Evolutionary conservation across 2,888 invertebrate genomes (phyloP), one percentile per base, ranked within the genome.

Genomic region (Tinea semifulvella): DNA sequence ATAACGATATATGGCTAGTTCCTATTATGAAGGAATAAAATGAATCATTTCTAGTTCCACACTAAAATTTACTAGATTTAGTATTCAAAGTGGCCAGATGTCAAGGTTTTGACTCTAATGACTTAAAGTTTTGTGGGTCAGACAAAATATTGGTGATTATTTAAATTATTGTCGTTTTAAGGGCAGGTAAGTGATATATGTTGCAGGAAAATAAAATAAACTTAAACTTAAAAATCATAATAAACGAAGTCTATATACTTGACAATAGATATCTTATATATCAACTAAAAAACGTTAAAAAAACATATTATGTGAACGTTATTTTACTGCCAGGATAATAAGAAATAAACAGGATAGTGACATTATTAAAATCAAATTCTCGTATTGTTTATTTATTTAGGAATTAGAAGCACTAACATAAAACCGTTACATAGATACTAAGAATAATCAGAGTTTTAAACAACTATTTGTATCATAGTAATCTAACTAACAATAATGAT

Each of bases 331-430:
- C 35, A 42, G 47, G 35, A 42, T 42, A 47, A 18, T 45, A 43
- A 42, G 35, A 47, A 47, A 47, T 47, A 45, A 47, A 44, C 47
- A 47, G 47, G 47, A 47, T 45, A 47, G 47, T 47, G 45, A 38
- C 25, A 47, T 42, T 47, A 45, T 42, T 38, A 45, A 47, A 38
- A 5, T 40, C 47, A 27, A 40, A 27, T 45, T 45, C 40, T 40
- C 20, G 28, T 40, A 19, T 39, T 28, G 27, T 19, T 45, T 47
- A 5, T 17, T 44, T 47, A 47, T 47, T 44, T 35, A 47, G 40
- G 40, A 14, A 47, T n/a, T n/a, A n/a, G n/a, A n/a, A n/a, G n/a
- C n/a, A n/a, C n/a, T n/a, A n/a, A n/a, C n/a, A n/a, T n/a, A n/a
- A n/a, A n/a, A n/a, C n/a, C n/a, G n/a, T n/a, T n/a, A n/a, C n/a